Base-by-base conservation (phyloP, 2,797 vertebrate genomes). In the Clarias pachynema region DNA sequence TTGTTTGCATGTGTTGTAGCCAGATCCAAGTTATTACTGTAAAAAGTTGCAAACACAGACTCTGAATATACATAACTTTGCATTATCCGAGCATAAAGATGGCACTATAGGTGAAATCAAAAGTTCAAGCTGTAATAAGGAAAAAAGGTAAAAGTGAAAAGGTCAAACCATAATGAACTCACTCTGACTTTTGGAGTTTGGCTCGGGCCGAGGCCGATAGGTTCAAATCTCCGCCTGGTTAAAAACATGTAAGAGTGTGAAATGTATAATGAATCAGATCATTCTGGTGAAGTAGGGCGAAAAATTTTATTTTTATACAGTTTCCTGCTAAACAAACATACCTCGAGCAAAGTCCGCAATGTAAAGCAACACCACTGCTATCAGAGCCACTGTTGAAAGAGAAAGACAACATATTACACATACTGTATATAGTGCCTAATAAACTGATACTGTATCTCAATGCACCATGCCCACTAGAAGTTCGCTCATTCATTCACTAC, bases 211-310 rank as follows among this genome's bases (percentile, higher is more conserved):
- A 91, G 0, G 97, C 95, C 24, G 97, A 97, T 91, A 91, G 94
- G 94, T 99, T 99, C 89, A 99, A 94, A 24, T 95, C 96, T 78
- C 97, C 98, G 91, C 95, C 98, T 99, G 91, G 31, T 53, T 86
- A 79, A 78, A 22, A 4, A 70, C 22, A 85, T 29, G 10, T n/a
- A 10, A 75, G 22, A 62, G 57, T 22, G 15, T 60, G 53, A 63
- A 73, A 70, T 1, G 22, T 14, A 83, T 72, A 69, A 56, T 56
- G 31, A 73, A 70, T 70, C 49, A 72, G 18, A 31, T 6, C 59
- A 4, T 66, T 2, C 8, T 4, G 37, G 5, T 65, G 6, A 70
- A 18, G 22, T 70, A 49, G 44, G 44, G 44, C 8, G 9, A 10
- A 44, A 49, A 10, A 49, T 49, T 0, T 49, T 0, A 49, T 44